These are phyloP conservation scores for Sterrhoptilus dennistouni DNA, from an alignment of 2,113 vertebrate genomes.

Conservation along the genomic window DNA sequence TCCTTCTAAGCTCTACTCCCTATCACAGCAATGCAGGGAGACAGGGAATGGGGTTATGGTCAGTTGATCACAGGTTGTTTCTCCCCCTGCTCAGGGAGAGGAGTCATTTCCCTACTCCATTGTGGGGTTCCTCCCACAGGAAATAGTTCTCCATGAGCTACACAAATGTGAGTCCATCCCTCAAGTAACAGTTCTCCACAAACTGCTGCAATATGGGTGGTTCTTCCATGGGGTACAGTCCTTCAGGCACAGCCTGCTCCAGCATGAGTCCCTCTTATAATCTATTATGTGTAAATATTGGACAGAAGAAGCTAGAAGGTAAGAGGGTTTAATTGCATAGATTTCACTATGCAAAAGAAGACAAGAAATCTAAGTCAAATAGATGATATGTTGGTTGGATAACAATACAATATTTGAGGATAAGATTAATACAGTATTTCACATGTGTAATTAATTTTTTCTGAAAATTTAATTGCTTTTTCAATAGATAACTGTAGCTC, in stretches of 20 bases:
- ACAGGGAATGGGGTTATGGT: not conserved
- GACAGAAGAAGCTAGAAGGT: not conserved
- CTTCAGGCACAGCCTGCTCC: not conserved
- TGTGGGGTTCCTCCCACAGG: not conserved
- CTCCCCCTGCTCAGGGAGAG: not conserved
- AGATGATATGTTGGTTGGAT: not conserved
- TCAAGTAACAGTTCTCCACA: not conserved
- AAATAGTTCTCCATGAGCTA: not conserved
- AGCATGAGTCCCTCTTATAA: not conserved
- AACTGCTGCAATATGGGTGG: not conserved
- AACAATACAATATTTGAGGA: not conserved
- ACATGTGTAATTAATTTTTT: not conserved
- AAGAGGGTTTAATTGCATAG: not conserved
- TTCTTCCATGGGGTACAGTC: not conserved
- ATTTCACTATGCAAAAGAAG: not conserved
- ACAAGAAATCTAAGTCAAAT: not conserved
- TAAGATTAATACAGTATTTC: not conserved
- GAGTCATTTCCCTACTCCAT: accelerated
- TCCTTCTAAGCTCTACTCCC: not conserved
- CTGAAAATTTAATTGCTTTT: not conserved
- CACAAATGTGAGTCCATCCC: not conserved
- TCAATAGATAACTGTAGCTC: not conserved
- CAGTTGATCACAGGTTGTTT: not conserved
- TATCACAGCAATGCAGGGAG: not conserved
- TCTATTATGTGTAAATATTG: not conserved